These are phyloP conservation scores for Xiphophorus hellerii DNA, from an alignment of 2,113 vertebrate species.

Conservation along the genomic window DNA sequence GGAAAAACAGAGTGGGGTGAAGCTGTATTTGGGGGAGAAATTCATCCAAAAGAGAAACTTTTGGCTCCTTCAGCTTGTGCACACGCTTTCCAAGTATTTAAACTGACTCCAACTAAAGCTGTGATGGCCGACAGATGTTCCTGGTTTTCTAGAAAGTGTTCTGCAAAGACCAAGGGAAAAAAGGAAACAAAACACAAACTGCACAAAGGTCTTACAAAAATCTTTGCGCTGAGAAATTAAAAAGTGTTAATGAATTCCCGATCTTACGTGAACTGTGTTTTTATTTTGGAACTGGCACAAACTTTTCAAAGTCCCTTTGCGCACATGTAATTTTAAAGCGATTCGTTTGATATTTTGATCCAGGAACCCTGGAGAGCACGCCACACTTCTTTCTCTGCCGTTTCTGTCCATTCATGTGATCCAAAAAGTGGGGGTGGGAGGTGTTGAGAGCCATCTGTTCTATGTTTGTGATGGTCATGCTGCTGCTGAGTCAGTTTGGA, in stretches of 20 bases:
- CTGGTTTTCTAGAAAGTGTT: conserved; percentile 66
- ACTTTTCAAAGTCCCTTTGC: background rate
- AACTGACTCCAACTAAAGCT: conserved; percentile 62
- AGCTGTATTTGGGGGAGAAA: conserved; percentile 35
- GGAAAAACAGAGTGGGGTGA: too few relatives aligned
- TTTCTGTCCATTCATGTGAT: conserved; percentile 9
- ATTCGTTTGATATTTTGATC: background rate
- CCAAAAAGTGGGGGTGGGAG: background rate
- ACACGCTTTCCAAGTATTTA: conserved; percentile 79
- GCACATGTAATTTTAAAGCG: background rate
- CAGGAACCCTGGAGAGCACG: background rate
- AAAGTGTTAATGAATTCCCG: background rate
- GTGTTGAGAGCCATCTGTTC: conserved; percentile 12
- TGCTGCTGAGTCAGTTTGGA: conserved; percentile 6
- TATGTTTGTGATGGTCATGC: conserved; percentile 1
- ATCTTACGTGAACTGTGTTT: background rate
- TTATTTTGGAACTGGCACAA: background rate
- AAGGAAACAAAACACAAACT: background rate
- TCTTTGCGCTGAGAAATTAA: background rate
- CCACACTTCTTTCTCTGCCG: background rate
- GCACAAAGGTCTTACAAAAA: background rate
- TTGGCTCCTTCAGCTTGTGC: conserved; percentile 67
- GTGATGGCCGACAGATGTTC: conserved; percentile 78
- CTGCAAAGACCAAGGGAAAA: conserved; percentile 42
- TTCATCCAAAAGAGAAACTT: conserved; percentile 51